Percentiles rank a stretch among this genome's conserved stretches.
phyloP scores from a whole-genome alignment of 2,888 invertebrate species.

The Apotomis capreana region DNA sequence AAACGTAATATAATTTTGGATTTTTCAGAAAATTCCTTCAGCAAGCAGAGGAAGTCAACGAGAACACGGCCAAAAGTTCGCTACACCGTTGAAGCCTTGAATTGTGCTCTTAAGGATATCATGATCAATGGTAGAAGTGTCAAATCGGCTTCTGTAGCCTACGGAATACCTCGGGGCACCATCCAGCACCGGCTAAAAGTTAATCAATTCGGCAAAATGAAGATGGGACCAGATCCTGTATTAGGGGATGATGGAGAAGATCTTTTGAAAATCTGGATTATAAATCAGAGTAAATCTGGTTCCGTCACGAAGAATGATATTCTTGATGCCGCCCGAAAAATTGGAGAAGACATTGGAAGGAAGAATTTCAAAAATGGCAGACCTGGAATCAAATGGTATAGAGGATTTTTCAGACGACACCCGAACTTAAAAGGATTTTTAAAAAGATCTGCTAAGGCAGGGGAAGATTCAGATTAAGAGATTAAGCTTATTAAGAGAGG shows the following conservation, averaged over 20 bases:
- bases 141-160: neutral
- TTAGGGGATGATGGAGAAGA: conserved; percentile 12
- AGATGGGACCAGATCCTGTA: conserved; percentile 10
- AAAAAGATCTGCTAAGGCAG: neutral
- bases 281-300: neutral
- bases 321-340: conserved; percentile 2
- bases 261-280: conserved; percentile 9
- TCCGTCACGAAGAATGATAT: neutral
- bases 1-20: too few species aligned
- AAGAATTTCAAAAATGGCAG: conserved; percentile 20
- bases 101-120: conserved; percentile 20
- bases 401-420: neutral
- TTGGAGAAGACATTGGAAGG: neutral
- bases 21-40: too few species aligned
- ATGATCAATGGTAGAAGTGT: conserved; percentile 4
- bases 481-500: too few species aligned
- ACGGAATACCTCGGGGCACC: conserved; percentile 4
- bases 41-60: neutral
- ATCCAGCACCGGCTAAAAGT: neutral
- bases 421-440: neutral
- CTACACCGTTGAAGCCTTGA: conserved; percentile 9
- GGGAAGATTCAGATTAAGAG: too few species aligned
- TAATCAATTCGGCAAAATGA: conserved; percentile 1
- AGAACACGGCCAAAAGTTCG: neutral
- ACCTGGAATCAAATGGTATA: conserved; percentile 8